These are phyloP conservation scores for Rhinopomastus cyanomelas DNA, from an alignment of 2,113 vertebrate genomes.

Conservation along the genomic window DNA sequence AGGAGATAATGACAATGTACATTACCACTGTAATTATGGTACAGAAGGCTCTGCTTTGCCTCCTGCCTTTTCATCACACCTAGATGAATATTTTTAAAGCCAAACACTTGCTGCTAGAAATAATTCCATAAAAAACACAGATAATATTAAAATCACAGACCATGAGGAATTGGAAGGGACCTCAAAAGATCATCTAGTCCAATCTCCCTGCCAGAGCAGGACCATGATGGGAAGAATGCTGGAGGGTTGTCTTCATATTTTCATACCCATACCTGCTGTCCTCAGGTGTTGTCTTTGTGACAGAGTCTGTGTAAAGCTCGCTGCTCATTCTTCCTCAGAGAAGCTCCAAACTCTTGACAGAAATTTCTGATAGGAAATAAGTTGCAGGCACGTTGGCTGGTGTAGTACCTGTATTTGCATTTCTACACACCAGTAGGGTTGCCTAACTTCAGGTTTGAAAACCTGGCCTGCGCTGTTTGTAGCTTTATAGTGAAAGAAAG, in stretches of 20 bases:
- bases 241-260: neutral
- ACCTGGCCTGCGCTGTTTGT: neutral
- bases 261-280: neutral
- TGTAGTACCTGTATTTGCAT: conserved; percentile 23
- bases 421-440: conserved; percentile 3
- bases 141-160: neutral
- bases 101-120: neutral
- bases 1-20: neutral
- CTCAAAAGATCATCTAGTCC: too few species aligned
- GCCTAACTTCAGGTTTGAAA: conserved; percentile 8
- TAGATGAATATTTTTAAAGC: neutral
- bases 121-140: neutral
- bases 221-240: neutral
- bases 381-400: neutral
- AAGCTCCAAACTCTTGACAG: neutral
- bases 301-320: neutral
- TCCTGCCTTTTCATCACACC: neutral
- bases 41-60: neutral
- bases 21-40: neutral
- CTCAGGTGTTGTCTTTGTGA: neutral
- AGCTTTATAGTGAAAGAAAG: neutral
- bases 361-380: conserved; percentile 7
- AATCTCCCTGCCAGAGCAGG: too few species aligned
- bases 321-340: neutral
- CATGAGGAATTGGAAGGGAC: too few species aligned